Evolutionary conservation across 1,140 invertebrate species (phyloP).

Genomic region (Armadillidium nasatum): DNA sequence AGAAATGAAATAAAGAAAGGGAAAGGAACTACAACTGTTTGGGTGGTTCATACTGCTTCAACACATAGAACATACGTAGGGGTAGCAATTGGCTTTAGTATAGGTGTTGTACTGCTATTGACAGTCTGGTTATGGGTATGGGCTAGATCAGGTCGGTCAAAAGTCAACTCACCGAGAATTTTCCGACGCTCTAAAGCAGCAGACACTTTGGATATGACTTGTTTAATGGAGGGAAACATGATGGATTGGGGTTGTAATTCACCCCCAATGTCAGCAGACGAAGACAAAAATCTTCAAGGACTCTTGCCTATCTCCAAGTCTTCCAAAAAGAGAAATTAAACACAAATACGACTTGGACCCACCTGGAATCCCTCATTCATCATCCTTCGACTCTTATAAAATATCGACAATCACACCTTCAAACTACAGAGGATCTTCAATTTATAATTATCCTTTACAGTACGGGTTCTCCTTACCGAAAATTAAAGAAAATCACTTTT

Average conservation of each 20-base stretch:
- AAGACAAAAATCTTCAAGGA: background rate
- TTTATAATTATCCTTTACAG: background rate
- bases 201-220: conserved; percentile 38
- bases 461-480: background rate
- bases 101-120: conserved; percentile 35
- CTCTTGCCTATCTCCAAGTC: background rate
- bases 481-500: background rate
- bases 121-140: conserved; percentile 36
- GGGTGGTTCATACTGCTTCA: conserved; percentile 37
- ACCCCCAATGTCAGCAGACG: background rate
- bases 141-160: conserved; percentile 22
- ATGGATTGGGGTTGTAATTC: background rate
- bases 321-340: background rate
- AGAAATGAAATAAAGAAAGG: background rate
- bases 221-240: conserved; percentile 31
- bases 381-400: background rate
- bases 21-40: conserved; percentile 20
- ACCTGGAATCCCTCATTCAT: background rate
- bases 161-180: conserved; percentile 29
- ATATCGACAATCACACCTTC: background rate
- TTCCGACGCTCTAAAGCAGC: conserved; percentile 29
- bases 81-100: conserved; percentile 37
- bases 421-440: background rate
- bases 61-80: conserved; percentile 36
- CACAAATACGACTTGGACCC: background rate